phyloP scores from a whole-genome alignment of 2,888 invertebrate species.

The Cheilosia grossa region DNA sequence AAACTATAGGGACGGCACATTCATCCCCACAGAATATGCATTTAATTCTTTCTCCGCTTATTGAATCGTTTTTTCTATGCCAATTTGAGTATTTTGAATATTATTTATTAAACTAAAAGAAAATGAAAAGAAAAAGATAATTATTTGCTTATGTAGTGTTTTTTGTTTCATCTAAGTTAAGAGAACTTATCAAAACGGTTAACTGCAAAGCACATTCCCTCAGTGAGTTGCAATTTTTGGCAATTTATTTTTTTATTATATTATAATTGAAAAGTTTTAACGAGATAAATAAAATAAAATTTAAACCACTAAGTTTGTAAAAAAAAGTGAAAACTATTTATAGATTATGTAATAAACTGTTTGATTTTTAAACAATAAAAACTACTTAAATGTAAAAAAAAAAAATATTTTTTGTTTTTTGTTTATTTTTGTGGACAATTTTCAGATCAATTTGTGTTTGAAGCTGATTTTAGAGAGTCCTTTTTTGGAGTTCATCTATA shows the following conservation, averaged over 20 bases:
- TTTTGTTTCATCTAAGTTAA: slow-evolving; percentile 24
- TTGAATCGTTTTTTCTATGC: slow-evolving; percentile 46
- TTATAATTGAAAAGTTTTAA: slow-evolving; percentile 31
- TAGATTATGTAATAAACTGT: slow-evolving; percentile 66
- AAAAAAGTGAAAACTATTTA: slow-evolving; percentile 64
- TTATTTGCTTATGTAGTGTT: slow-evolving; percentile 17
- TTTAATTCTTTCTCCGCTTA: slow-evolving; percentile 56
- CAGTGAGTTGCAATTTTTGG: slow-evolving; percentile 25
- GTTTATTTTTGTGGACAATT: too few relatives aligned
- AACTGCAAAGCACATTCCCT: slow-evolving; percentile 5
- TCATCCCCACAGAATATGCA: slow-evolving; percentile 21
- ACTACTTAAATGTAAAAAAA: slow-evolving; percentile 31
- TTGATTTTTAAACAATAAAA: slow-evolving; percentile 67
- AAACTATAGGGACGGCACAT: background rate
- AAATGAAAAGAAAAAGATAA: slow-evolving; percentile 1
- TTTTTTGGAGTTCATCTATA: too few relatives aligned
- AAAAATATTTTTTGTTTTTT: background rate
- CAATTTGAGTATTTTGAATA: slow-evolving; percentile 65
- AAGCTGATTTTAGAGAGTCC: too few relatives aligned
- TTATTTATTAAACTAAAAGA: slow-evolving; percentile 58
- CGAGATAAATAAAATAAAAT: slow-evolving; percentile 32
- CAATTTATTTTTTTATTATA: slow-evolving; percentile 24
- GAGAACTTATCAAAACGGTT: slow-evolving; percentile 39
- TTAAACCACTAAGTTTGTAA: slow-evolving; percentile 67
- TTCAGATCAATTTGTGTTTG: too few relatives aligned